These are phyloP conservation scores for Actinostola sp. DNA, from an alignment of 92 coral and sea anemone genomes.

Conservation along the genomic window DNA sequence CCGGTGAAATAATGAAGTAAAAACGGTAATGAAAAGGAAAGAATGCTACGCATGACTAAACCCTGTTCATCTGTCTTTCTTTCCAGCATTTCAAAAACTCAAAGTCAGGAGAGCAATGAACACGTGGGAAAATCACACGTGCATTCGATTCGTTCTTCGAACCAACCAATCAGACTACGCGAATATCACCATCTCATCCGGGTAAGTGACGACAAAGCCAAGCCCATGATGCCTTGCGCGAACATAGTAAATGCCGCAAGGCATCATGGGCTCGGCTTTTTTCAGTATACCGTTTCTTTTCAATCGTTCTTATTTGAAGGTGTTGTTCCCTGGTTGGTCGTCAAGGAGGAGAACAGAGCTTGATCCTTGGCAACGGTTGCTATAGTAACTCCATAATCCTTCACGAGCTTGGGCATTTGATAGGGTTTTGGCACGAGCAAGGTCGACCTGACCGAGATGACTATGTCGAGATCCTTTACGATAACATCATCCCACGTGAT, in stretches of 20 bases:
- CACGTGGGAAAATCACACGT: slow-evolving; percentile 57
- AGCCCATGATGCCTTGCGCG: background rate
- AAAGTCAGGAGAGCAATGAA: slow-evolving; percentile 33
- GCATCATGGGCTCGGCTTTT: background rate
- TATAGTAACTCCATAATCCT: slow-evolving; percentile 57
- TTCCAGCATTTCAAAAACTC: slow-evolving; percentile 26
- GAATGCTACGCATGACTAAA: too few relatives aligned
- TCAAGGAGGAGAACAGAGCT: slow-evolving; percentile 58
- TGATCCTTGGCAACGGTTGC: slow-evolving; percentile 68
- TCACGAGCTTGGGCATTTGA: slow-evolving; percentile 77
- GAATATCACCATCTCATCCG: slow-evolving; percentile 12
- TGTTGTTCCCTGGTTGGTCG: slow-evolving; percentile 81
- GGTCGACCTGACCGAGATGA: slow-evolving; percentile 79
- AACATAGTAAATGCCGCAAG: background rate
- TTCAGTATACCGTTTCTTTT: background rate
- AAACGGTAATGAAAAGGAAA: too few relatives aligned
- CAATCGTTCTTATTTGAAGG: slow-evolving; percentile 21
- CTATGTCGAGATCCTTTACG: slow-evolving; percentile 61
- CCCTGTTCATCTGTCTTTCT: background rate
- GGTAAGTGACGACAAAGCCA: too few relatives aligned
- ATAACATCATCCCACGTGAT: slow-evolving; percentile 47
- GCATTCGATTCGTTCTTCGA: slow-evolving; percentile 65
- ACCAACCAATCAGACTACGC: slow-evolving; percentile 53
- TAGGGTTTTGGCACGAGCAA: slow-evolving; percentile 92
- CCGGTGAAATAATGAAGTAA: too few relatives aligned